These are phyloP conservation scores for Ciconia boyciana DNA, from an alignment of 2,113 vertebrate genomes.

Conservation along the genomic window DNA sequence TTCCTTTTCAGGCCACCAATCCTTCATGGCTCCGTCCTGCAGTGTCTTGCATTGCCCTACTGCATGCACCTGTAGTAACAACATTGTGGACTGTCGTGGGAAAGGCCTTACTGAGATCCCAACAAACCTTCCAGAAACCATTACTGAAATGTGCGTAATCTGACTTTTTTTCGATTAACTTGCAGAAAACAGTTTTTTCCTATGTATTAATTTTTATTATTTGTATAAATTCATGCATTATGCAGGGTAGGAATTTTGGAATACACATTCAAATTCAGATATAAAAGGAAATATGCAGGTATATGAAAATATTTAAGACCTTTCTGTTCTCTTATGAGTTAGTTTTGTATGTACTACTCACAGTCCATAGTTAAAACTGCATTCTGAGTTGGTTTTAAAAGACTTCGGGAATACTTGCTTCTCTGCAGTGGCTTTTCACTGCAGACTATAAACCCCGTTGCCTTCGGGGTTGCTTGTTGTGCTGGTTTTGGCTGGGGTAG, in stretches of 20 bases:
- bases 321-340: background rate
- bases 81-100: constrained; percentile 96
- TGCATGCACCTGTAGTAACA: constrained; percentile 96
- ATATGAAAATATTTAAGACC: background rate
- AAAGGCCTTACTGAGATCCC: constrained; percentile 95
- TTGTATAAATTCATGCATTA: background rate
- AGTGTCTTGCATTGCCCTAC: constrained; percentile 94
- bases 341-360: background rate
- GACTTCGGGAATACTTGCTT: background rate
- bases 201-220: background rate
- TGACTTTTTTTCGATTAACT: background rate
- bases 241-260: background rate
- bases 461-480: background rate
- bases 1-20: constrained; percentile 85
- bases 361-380: background rate
- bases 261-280: background rate
- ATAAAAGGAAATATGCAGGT: background rate
- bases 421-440: background rate
- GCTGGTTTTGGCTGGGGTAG: background rate
- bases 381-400: background rate
- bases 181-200: background rate
- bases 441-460: background rate
- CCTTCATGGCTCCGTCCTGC: constrained; percentile 87
- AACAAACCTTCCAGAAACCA: constrained; percentile 95
- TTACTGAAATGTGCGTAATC: constrained; percentile 93